Percentiles rank a stretch among this genome's conserved stretches.
phyloP scores from a whole-genome alignment of 2,888 invertebrate genomes.

The Drosophila barbarae region DNA sequence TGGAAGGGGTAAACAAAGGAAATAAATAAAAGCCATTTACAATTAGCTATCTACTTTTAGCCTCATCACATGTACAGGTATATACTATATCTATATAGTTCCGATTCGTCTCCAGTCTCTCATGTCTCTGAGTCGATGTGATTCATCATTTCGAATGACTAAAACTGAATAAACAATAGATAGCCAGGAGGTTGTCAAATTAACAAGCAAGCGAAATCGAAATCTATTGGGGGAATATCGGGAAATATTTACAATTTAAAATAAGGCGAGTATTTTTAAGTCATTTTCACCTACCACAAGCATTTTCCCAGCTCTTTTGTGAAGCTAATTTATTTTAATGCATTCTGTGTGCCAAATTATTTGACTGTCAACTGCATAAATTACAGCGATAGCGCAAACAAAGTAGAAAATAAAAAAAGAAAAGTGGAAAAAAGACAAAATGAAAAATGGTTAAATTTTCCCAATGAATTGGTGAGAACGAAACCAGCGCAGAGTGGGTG shows the following conservation, averaged over 20 bases:
- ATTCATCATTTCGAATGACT: slow-evolving; percentile 47
- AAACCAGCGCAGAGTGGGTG: slow-evolving; percentile 35
- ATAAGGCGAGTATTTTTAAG: background rate
- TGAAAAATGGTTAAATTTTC: slow-evolving; percentile 35
- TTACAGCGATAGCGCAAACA: slow-evolving; percentile 22
- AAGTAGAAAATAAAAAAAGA: slow-evolving; percentile 13
- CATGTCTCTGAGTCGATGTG: slow-evolving; percentile 47
- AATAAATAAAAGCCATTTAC: slow-evolving; percentile 36
- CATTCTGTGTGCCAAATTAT: slow-evolving; percentile 37
- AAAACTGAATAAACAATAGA: slow-evolving; percentile 24
- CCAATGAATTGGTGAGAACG: slow-evolving; percentile 35
- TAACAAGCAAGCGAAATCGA: slow-evolving; percentile 10
- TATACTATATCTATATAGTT: slow-evolving; percentile 13
- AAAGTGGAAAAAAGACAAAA: slow-evolving; percentile 9
- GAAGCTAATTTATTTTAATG: slow-evolving; percentile 43
- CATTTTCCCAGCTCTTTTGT: slow-evolving; percentile 15
- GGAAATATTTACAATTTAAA: slow-evolving; percentile 1
- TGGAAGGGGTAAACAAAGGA: slow-evolving; percentile 31
- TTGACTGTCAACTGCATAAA: slow-evolving; percentile 46
- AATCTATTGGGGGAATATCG: background rate
- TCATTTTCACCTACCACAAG: background rate
- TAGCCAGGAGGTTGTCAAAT: slow-evolving; percentile 13
- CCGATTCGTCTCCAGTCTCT: slow-evolving; percentile 24
- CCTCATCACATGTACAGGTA: slow-evolving; percentile 18
- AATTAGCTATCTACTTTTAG: slow-evolving; percentile 59